Evolutionary conservation across 2,113 vertebrate species (phyloP).

Genomic region (Melanerpes formicivorus): DNA sequence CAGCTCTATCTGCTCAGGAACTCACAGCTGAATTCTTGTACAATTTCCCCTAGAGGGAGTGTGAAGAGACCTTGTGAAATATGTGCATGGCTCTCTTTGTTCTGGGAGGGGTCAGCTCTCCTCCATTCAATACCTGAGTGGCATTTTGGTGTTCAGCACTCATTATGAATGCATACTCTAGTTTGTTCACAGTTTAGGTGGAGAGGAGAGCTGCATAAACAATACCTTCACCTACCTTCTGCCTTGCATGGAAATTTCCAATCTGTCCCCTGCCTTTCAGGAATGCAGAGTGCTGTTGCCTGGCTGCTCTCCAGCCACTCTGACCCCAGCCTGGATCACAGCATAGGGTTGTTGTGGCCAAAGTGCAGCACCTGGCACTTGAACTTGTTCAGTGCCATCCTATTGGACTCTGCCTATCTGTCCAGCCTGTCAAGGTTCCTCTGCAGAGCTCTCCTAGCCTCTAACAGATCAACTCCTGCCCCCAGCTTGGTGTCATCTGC

Average conservation of each 20-base stretch:
- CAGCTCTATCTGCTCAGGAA: background rate
- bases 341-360: too few species aligned
- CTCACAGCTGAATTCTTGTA: background rate
- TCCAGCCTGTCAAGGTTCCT: too few species aligned
- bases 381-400: too few species aligned
- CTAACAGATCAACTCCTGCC: too few species aligned
- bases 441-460: too few species aligned
- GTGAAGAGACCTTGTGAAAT: background rate
- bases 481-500: too few species aligned
- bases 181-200: background rate
- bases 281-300: background rate
- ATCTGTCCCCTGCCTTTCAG: constrained; percentile 4
- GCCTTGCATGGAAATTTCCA: constrained; percentile 47
- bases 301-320: background rate
- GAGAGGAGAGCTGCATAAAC: constrained; percentile 41
- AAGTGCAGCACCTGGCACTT: too few species aligned
- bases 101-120: background rate
- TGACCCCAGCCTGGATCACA: too few species aligned
- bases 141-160: background rate
- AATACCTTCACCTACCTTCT: background rate
- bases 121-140: background rate
- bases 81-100: background rate
- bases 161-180: background rate
- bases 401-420: too few species aligned
- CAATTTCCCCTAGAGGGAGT: background rate